phyloP scores from a whole-genome alignment of 2,888 invertebrate genomes.

The Acanthoscelides obtectus region DNA sequence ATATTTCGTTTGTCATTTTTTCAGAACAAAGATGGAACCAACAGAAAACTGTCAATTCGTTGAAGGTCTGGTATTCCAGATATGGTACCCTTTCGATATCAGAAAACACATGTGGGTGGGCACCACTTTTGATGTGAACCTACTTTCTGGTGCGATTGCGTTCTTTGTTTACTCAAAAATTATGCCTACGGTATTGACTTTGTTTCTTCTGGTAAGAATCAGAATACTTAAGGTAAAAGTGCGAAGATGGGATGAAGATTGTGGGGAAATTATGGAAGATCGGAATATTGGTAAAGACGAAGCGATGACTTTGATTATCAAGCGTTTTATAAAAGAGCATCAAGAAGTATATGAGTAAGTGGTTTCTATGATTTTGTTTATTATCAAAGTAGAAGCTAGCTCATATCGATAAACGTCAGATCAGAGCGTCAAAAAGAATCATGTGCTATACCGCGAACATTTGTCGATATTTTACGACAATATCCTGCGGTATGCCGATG shows the following conservation, averaged over 20 bases:
- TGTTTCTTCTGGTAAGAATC: conserved; percentile 9
- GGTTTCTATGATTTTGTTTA: too few relatives aligned
- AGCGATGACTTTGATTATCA: background rate
- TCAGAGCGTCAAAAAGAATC: too few relatives aligned
- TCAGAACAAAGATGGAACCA: conserved; percentile 4
- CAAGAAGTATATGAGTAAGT: conserved; percentile 9
- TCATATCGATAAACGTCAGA: too few relatives aligned
- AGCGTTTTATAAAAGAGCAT: conserved; percentile 4
- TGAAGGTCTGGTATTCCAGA: conserved; percentile 10
- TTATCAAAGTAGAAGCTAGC: too few relatives aligned
- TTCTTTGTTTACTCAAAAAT: conserved; percentile 11
- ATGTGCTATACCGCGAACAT: too few relatives aligned
- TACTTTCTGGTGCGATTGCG: conserved; percentile 6
- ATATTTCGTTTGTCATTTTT: too few relatives aligned
- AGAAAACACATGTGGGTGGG: conserved; percentile 10
- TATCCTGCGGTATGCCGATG: too few relatives aligned
- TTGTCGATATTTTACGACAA: too few relatives aligned
- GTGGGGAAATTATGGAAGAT: background rate
- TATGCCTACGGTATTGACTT: conserved; percentile 4
- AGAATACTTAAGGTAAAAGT: conserved; percentile 11
- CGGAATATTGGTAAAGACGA: background rate
- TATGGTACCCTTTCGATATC: conserved; percentile 13
- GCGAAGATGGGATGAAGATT: conserved; percentile 3
- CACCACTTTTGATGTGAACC: conserved; percentile 5
- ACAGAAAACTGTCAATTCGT: conserved; percentile 9